Evolutionary conservation across 2,888 invertebrate genomes (phyloP), one percentile per base, ranked within the genome.

Genomic region (Brachypterus glaber): DNA sequence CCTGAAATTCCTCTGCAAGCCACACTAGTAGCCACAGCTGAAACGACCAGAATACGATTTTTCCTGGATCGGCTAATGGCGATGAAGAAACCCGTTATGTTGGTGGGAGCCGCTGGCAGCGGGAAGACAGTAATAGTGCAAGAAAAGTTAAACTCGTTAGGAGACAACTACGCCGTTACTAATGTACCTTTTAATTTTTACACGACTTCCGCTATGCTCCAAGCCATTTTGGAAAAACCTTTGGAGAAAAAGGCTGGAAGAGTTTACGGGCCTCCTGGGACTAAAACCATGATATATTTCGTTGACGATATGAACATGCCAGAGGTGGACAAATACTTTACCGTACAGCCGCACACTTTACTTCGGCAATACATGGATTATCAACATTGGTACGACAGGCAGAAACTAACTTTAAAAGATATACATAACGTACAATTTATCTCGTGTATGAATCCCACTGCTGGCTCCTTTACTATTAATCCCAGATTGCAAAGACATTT

Each of bases 221-320:
- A 91, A 58, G 77, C 75, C 56, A 77, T 90, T 7, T 68, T 95
- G 43, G 95, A 95, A 61, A 89, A 89, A 54, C 89, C 91, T 1
- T 64, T 95, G 33, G 95, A 95, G 60, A 95, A 93, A 67, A 95
- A 95, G 61, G 91, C 93, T 0, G 95, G 93, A 0, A 76, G 89
- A 39, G 92, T 88, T 62, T 95, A 79, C 58, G 95, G 90, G 0
- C 95, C 95, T 0, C 88, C 90, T 0, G 93, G 92, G n/a, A 87
- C 77, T 58, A 91, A 92, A 64, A 78, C 76, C 13, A 81, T 95
- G 73, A 79, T 95, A 36, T 95, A 92, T 65, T 95, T 95, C 62
- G 79, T 95, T 39, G 95, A 95, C 57, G 95, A 95, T 55, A 78
- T 95, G 79, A 95, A 95, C 62, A 95, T 95, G 92, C 95, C 95